A percentile compares a stretch with the other conserved stretches of the same genome.
Evolutionary conservation across 2,113 vertebrate genomes (phyloP).

Genomic region (Erpornis zantholeuca): DNA sequence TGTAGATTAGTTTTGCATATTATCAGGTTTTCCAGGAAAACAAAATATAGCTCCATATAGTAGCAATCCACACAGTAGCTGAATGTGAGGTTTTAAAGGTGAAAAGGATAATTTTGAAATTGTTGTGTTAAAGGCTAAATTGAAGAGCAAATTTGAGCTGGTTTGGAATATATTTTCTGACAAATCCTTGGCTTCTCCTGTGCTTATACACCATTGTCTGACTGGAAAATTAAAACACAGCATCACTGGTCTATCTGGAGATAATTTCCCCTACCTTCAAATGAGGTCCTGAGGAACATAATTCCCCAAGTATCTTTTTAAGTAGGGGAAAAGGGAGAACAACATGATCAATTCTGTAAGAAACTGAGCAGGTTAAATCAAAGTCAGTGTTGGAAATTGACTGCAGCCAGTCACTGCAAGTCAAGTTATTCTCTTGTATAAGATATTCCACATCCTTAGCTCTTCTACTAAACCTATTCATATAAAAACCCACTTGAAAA

Average conservation of each 20-base stretch:
- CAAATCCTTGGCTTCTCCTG: not conserved
- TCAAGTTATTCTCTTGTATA: not conserved
- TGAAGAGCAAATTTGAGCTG: not conserved
- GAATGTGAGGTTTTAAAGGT: not conserved
- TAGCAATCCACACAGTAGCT: not conserved
- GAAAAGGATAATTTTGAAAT: not conserved
- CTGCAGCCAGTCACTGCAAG: not conserved
- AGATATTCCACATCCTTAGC: not conserved
- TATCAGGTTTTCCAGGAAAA: not conserved
- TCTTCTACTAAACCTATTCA: not conserved
- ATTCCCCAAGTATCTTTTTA: not conserved
- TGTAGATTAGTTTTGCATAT: not conserved
- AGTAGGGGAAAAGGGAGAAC: not conserved
- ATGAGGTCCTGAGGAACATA: not conserved
- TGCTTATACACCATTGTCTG: not conserved
- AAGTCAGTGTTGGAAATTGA: not conserved
- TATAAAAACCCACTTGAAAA: not conserved
- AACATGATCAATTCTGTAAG: not conserved
- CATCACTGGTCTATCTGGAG: not conserved
- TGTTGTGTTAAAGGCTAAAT: not conserved
- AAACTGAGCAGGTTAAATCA: not conserved
- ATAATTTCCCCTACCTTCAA: not conserved
- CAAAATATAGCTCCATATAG: not conserved
- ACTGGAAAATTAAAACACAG: not conserved
- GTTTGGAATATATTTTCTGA: not conserved